Percentiles rank a stretch among this genome's conserved stretches.
phyloP scores from a whole-genome alignment of 2,113 vertebrate species.

The Casuarius casuarius region DNA sequence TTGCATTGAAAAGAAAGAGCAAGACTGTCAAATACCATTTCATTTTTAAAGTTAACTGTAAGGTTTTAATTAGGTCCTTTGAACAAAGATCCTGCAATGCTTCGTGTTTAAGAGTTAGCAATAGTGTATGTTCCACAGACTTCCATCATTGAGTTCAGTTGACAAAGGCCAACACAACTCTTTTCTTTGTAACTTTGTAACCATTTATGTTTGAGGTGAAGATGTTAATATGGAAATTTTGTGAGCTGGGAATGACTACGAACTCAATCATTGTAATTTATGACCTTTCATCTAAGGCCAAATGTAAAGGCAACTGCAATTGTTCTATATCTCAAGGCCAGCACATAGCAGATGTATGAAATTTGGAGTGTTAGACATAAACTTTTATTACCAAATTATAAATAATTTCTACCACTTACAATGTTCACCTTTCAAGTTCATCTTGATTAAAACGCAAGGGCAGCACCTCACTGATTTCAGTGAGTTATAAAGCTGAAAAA shows the following conservation, averaged over 20 bases:
- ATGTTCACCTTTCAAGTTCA: slow-evolving; percentile 86
- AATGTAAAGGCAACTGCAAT: slow-evolving; percentile 82
- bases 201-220: slow-evolving; percentile 84
- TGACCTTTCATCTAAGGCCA: slow-evolving; percentile 79
- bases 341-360: slow-evolving; percentile 80
- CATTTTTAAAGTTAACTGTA: slow-evolving; percentile 62
- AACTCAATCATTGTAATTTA: slow-evolving; percentile 81
- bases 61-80: slow-evolving; percentile 73
- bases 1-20: not conserved
- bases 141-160: slow-evolving; percentile 68
- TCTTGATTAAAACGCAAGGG: slow-evolving; percentile 84
- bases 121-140: not conserved
- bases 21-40: slow-evolving; percentile 47
- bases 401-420: slow-evolving; percentile 86
- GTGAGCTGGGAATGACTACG: slow-evolving; percentile 72
- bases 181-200: slow-evolving; percentile 77
- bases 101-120: slow-evolving; percentile 6
- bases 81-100: slow-evolving; percentile 38
- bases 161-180: slow-evolving; percentile 75
- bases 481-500: slow-evolving; percentile 59
- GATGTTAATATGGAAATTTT: slow-evolving; percentile 84
- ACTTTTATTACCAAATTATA: slow-evolving; percentile 89
- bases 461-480: slow-evolving; percentile 62
- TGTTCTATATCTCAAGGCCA: slow-evolving; percentile 82
- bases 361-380: slow-evolving; percentile 83